phyloP scores from a whole-genome alignment of 2,888 invertebrate genomes.

The Pteria penguin region DNA sequence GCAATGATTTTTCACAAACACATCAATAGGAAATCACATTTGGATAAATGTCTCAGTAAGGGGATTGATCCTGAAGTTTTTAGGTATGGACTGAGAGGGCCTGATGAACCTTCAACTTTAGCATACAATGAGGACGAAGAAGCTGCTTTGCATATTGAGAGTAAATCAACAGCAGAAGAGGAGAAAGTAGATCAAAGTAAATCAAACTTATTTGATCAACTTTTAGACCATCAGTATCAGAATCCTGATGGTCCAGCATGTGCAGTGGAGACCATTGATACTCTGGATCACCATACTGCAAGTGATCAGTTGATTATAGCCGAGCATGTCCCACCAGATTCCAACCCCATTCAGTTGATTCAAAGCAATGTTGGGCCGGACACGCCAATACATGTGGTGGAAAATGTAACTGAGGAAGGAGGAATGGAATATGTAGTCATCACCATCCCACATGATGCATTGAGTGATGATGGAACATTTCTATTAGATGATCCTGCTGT shows the following conservation, averaged over 20 bases:
- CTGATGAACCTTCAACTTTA: neutral
- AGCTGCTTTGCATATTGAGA: neutral
- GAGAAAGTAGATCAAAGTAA: neutral
- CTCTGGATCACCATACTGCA: neutral
- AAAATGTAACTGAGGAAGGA: too few species aligned
- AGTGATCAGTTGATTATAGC: too few species aligned
- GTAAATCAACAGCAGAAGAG: neutral
- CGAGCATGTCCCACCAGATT: too few species aligned
- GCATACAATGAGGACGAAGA: neutral
- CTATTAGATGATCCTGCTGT: neutral
- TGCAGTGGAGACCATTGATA: neutral
- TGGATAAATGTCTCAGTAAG: neutral
- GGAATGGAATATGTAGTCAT: neutral
- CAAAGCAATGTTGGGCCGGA: too few species aligned
- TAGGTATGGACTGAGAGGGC: neutral
- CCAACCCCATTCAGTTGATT: too few species aligned
- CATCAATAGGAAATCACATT: neutral
- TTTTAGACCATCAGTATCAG: neutral
- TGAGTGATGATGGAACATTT: neutral
- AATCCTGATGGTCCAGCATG: neutral
- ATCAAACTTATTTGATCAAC: neutral
- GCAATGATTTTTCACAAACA: neutral
- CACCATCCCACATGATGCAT: neutral
- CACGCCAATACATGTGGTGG: too few species aligned
- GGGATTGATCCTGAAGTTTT: neutral